These are phyloP conservation scores for Ennomos erosarius DNA, from an alignment of 2,888 invertebrate species.

Conservation along the genomic window DNA sequence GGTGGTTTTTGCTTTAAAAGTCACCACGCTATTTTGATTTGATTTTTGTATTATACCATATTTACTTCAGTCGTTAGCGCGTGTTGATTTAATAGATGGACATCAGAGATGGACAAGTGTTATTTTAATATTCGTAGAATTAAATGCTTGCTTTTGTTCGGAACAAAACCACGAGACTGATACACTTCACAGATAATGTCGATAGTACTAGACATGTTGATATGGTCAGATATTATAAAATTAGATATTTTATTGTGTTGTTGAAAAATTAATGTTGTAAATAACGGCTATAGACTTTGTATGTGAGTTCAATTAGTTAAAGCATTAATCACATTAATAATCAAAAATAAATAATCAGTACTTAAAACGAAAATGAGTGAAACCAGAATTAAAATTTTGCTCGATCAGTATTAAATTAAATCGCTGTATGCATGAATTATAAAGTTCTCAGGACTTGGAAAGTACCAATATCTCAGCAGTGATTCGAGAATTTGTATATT, in stretches of 20 bases:
- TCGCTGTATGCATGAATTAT: conserved; percentile 41
- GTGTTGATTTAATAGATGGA: too few species aligned
- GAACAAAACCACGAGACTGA: too few species aligned
- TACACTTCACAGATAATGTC: conserved; percentile 2
- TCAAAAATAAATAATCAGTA: conserved; percentile 21
- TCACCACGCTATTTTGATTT: too few species aligned
- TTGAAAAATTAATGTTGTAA: conserved; percentile 18
- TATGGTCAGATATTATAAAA: conserved; percentile 34
- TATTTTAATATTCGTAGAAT: too few species aligned
- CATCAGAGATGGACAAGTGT: too few species aligned
- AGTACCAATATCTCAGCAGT: conserved; percentile 56
- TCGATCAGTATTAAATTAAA: conserved; percentile 62
- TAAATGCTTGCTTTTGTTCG: too few species aligned
- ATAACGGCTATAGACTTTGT: conserved; percentile 22
- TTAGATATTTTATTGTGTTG: conserved; percentile 12
- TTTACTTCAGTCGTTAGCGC: too few species aligned
- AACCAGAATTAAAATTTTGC: conserved; percentile 17
- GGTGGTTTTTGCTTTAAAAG: too few species aligned
- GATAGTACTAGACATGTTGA: not conserved
- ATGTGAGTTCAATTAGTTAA: conserved; percentile 6
- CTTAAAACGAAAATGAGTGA: conserved; percentile 21
- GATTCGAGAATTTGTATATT: conserved; percentile 53
- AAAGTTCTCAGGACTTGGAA: conserved; percentile 26
- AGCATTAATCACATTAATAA: conserved; percentile 11
- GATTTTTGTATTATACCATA: too few species aligned